Evolutionary conservation across 2,113 vertebrate species (phyloP), one percentile per base, ranked within the genome.

Genomic region (Pachycephala philippinensis): DNA sequence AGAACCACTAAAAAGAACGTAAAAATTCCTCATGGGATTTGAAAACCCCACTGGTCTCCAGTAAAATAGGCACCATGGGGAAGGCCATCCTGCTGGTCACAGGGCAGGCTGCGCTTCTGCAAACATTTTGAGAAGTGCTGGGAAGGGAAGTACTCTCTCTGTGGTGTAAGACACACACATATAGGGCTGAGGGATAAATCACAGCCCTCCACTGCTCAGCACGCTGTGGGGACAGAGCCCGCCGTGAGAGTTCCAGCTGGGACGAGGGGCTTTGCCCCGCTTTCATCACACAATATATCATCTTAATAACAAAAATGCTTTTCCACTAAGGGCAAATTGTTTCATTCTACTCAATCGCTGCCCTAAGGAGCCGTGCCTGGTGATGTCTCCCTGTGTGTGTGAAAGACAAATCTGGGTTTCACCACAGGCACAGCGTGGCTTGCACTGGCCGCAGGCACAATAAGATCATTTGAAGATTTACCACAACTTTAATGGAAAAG

Each of bases 301-400:
- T 11, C 18, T 75, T 27, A 27, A 45, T 19, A 50, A 59, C 1
- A 35, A 23, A 71, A 63, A 15, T 16, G 4, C 7, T 76, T 71
- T 49, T 8, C 50, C 11, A 2, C 20, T 13, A 2, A 26, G 27
- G 50, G 30, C 28, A 44, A 42, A 39, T 31, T 1, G 3, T 27
- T 65, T 52, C 4, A 1, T 63, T 72, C 31, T 7, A 3, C 22
- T 44, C 30, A 12, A 22, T 22, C 35, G 21, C n/a, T 64, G 39
- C 16, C 33, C 59, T 27, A 5, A n/a, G 57, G 31, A 69, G 22
- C 44, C 0, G 2, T 6, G 37, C 20, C 59, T 6, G 13, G 11
- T 15, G 50, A 14, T 57, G 31, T 65, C 22, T 50, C 13, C 0
- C 9, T 45, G 0, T 4, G 31, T 2, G 10, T 27, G 9, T 0